Base-by-base conservation (phyloP, 1,140 invertebrate genomes). In the Orchesella cincta region DNA sequence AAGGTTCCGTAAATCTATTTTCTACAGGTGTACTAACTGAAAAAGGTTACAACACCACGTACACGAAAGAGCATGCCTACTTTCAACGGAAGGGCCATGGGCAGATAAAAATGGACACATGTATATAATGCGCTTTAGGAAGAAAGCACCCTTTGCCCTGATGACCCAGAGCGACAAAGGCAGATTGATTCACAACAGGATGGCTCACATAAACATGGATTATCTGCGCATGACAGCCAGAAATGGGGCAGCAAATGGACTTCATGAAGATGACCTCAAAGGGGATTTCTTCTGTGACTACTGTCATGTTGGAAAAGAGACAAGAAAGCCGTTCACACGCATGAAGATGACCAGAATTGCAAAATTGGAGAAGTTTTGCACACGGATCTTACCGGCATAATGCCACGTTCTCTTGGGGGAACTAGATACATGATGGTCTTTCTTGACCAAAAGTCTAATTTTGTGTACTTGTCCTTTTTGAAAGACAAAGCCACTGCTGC, bases 371-470 rank as follows among this genome's bases (percentile, higher is more conserved):
- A 84, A 62, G 36, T 83, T 26, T 77, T 85, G 23, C 84, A 84
- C 74, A 72, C 74, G n/a, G 85, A 86, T 75, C 33, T 86, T 0
- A 82, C 82, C 75, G 85, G 85, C 28, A 83, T 84, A 31, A 84
- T 86, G 23, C 73, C 74, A 14, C 81, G 80, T 1, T 85, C 86
- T 16, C 52, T 80, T 64, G 83, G 83, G 73, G 82, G 82, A 8
- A 80, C 83, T 28, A 79, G 76, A 8, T 87, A 86, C 72, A 81
- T 86, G 77, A 34, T 87, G 16, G 83, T 80, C 0, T 83, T 86
- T 31, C 83, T 84, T 52, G 85, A 87, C 78, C 84, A 86, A 71
- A 83, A 72, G 52, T 83, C 84, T 52, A 57, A 74, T 34, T 84
- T 81, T 51, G 75, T 83, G 35, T 80, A 77, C 73, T 62, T 81